These are phyloP conservation scores for Pygocentrus nattereri DNA, from an alignment of 2,797 vertebrate species.

Conservation along the genomic window DNA sequence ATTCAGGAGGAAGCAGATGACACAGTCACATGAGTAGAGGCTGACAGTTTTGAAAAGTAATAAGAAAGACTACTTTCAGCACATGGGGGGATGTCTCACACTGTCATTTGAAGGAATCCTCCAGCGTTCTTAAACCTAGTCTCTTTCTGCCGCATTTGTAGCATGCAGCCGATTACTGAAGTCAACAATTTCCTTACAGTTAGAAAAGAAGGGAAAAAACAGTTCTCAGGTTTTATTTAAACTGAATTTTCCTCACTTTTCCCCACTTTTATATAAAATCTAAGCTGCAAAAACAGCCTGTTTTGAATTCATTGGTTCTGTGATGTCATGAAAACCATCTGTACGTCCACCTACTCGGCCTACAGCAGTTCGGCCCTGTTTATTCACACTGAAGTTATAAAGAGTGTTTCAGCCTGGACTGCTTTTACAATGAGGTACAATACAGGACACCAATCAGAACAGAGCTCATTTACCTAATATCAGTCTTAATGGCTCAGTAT, in stretches of 20 bases:
- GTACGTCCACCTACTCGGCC: not conserved
- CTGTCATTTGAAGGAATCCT: conserved; percentile 4
- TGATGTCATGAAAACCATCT: too few relatives aligned
- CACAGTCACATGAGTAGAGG: conserved; percentile 25
- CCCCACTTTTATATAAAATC: too few relatives aligned
- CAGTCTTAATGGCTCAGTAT: too few relatives aligned
- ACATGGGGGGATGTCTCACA: not conserved
- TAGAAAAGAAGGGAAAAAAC: not conserved
- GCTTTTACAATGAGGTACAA: too few relatives aligned
- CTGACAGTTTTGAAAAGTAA: conserved; percentile 35
- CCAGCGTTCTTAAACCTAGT: not conserved
- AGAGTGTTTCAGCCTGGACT: too few relatives aligned
- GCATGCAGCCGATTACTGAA: not conserved
- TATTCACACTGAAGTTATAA: too few relatives aligned
- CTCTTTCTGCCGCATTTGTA: not conserved
- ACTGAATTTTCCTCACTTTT: too few relatives aligned
- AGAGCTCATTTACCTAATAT: too few relatives aligned
- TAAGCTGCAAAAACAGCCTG: too few relatives aligned
- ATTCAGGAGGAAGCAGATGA: conserved; percentile 21
- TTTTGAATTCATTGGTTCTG: too few relatives aligned
- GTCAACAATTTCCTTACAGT: not conserved
- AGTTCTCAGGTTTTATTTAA: too few relatives aligned
- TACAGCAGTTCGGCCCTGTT: not conserved
- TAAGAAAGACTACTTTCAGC: conserved; percentile 33
- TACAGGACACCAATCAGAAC: too few relatives aligned